Evolutionary conservation across 2,113 vertebrate species (phyloP), one percentile per base, ranked within the genome.

Genomic region (Salvelinus alpinus): DNA sequence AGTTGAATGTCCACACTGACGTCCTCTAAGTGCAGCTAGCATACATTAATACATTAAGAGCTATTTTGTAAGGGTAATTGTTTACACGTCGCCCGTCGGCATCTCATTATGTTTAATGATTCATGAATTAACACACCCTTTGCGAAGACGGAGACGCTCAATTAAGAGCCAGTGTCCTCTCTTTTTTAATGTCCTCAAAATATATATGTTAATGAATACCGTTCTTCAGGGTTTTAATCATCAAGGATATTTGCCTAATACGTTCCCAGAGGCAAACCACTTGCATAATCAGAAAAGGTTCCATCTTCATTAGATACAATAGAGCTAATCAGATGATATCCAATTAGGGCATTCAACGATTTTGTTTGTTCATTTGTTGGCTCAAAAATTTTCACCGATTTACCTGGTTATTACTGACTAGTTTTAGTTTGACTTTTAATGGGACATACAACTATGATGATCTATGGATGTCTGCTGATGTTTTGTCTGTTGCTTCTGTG

Each of bases 401-500:
- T 14, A 3, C 24, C 27, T 34, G 12, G 24, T 34, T 67, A 34
- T 67, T 62, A 62, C n/a, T 9, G 59, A 9, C n/a, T 3, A 2
- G n/a, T 62, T 62, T 62, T 18, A 54, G 20, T 60, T 60, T 60
- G 3, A 18, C 14, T 5, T 20, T 14, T 54, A 18, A 54, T 16
- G 12, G 14, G 48, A 54, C 48, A 54, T 47, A 14, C 64, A 13
- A n/a, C 6, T 24, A 7, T 38, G 16, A 11, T 24, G n/a, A n/a
- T 20, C 31, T 38, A 29, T 11, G 11, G 13, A 29, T 38, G 71
- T 20, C 57, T 38, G 22, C 0, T 38, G n/a, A 57, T 22, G 18
- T 62, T 29, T 18, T 38, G 80, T 71, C 73, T 80, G 38, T 70
- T 13, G 62, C 74, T 72, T 72, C 38, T 64, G 87, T 88, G 70